Base-by-base conservation (phyloP, 1,140 invertebrate genomes). In the Mya arenaria region DNA sequence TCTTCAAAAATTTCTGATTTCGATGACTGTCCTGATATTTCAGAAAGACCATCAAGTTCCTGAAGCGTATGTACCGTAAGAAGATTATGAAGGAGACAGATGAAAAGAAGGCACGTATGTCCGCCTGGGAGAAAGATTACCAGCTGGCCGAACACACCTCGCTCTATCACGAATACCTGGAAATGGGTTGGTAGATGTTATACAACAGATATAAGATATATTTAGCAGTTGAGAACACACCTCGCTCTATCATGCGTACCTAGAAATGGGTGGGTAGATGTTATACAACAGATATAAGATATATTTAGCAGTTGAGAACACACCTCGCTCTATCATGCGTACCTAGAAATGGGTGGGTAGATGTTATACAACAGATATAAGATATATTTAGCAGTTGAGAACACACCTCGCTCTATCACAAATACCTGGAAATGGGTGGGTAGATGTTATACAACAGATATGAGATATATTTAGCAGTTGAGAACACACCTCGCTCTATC, bases 151-250 rank as follows among this genome's bases (percentile, higher is more conserved):
- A 97, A 1, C 94, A 96, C 75, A 93, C 98, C 37, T 97, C 97
- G 0, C 93, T 99, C 0, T 99, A 98, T 88, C 97, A 98, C 87
- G 98, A 99, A 91, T 98, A 99, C 90, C 93, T 98, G 13, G 97
- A 99, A 94, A 98, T 99, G 97, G 97, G 97, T 98, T 68, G 55
- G 89, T 86, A 15, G 41, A 8, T 48, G 41, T 19, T 10, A 10
- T 44, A n/a, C n/a, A n/a, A n/a, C 41, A 44, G 10, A 10, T 10
- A 10, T 44, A 10, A n/a, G 5, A 3, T 62, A 6, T 48, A 36
- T 74, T 74, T 55, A 1, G 1, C 8, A 19, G 37, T 39, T 44
- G 30, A 37, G 56, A 77, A 30, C 37, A 19, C 34, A 15, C 30
- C 63, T 4, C 39, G 37, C 13, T 15, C 41, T 5, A 1, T 25